Evolutionary conservation across 2,888 invertebrate genomes (phyloP).

Genomic region (Pyrochroa serraticornis): DNA sequence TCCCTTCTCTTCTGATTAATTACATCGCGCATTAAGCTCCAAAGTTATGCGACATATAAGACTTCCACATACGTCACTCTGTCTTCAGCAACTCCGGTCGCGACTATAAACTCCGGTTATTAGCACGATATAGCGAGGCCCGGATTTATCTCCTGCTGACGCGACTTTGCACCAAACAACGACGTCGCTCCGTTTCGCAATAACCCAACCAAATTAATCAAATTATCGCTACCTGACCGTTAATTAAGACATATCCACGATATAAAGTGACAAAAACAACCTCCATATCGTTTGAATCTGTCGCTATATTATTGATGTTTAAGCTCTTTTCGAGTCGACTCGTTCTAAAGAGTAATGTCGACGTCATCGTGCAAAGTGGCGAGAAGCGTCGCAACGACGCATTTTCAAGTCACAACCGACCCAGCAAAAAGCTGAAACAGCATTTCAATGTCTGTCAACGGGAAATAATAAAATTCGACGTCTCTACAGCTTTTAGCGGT

Average conservation of each 20-base stretch:
- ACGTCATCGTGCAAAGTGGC: slow-evolving; percentile 10
- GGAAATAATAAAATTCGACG: slow-evolving; percentile 30
- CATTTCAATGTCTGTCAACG: slow-evolving; percentile 28
- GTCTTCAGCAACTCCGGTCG: slow-evolving; percentile 4
- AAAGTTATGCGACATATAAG: slow-evolving; percentile 16
- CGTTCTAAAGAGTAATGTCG: slow-evolving; percentile 16
- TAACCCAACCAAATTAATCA: slow-evolving; percentile 3
- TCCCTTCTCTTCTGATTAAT: slow-evolving; percentile 9
- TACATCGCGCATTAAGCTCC: slow-evolving; percentile 13
- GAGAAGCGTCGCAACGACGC: slow-evolving; percentile 11
- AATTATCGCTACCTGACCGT: slow-evolving; percentile 6
- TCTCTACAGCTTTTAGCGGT: slow-evolving; percentile 2
- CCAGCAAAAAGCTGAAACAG: slow-evolving; percentile 22
- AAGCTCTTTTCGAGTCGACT: slow-evolving; percentile 16
- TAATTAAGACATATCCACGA: slow-evolving; percentile 1
- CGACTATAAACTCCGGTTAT: slow-evolving; percentile 21
- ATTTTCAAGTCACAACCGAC: not conserved
- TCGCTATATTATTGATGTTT: slow-evolving; percentile 17
- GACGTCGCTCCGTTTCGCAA: slow-evolving; percentile 5
- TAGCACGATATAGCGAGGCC: slow-evolving; percentile 13
- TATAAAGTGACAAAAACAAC: slow-evolving; percentile 4
- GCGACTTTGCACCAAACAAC: not conserved
- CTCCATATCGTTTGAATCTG: slow-evolving; percentile 9
- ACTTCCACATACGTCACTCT: slow-evolving; percentile 11
- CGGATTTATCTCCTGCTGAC: slow-evolving; percentile 13